Evolutionary conservation across 2,888 invertebrate species (phyloP), one percentile per base, ranked within the genome.

Genomic region (Spisula subtruncata): DNA sequence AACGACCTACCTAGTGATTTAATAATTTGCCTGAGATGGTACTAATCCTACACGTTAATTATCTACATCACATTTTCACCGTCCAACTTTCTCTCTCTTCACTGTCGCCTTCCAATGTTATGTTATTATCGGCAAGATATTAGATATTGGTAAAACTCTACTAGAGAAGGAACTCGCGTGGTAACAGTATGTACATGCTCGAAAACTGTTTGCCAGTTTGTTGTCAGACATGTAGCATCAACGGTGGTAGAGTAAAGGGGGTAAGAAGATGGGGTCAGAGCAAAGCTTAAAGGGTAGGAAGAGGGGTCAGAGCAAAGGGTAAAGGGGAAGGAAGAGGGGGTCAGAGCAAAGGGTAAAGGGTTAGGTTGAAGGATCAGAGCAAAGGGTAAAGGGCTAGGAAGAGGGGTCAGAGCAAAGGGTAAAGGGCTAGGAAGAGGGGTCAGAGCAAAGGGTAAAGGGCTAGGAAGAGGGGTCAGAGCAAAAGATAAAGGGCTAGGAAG

Each of bases 141-240:
- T 66, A 66, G 60, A n/a, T 66, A 66, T 66, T 66, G 60, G 60
- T 66, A 66, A 66, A 66, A 66, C 60, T 66, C 60, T 66, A 20
- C 25, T 6, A 66, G 60, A n/a, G 10, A 66, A n/a, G 25, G 6
- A n/a, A 25, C n/a, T 25, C 60, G 60, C 25, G 25, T 66, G 20
- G 8, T 66, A 66, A n/a, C 60, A 25, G 60, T n/a, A n/a, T 25
- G n/a, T 25, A 66, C 60, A 66, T 66, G 60, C 25, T 66, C 8
- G n/a, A 66, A 25, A 66, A 66, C 10, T n/a, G 25, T 66, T 66
- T 25, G n/a, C n/a, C 60, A 25, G 25, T 66, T 66, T 10, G 25
- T 66, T 66, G 25, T 66, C 60, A n/a, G 60, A 66, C n/a, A 25
- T 4, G 12, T 66, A 25, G 25, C 60, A 25, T n/a, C 60, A n/a